These are phyloP conservation scores for Sclerurus mexicanus DNA, from an alignment of 2,113 vertebrate genomes.

Conservation along the genomic window DNA sequence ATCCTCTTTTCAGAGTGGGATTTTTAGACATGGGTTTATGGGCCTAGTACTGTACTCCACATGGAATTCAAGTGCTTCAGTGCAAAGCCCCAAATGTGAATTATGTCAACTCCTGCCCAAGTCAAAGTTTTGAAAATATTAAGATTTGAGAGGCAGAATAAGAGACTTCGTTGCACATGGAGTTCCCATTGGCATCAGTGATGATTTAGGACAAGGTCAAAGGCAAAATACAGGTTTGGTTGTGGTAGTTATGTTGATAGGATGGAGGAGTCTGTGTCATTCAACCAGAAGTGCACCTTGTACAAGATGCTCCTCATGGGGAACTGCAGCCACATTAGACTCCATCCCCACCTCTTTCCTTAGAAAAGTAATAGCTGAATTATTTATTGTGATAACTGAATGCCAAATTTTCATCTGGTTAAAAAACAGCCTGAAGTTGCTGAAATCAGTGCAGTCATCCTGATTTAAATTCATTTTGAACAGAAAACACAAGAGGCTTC, in stretches of 20 bases:
- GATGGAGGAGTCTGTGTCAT: not conserved
- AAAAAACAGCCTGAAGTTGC: constrained; percentile 1
- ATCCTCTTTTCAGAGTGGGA: constrained; percentile 41
- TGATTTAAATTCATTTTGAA: constrained; percentile 62
- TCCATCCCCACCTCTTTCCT: not conserved
- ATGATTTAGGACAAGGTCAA: constrained; percentile 23
- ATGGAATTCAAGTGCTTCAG: constrained; percentile 19
- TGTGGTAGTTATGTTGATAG: not conserved
- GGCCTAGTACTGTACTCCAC: not conserved
- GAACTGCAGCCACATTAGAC: not conserved
- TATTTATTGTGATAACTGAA: not conserved
- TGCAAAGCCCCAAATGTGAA: not conserved
- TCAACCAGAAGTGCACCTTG: not conserved
- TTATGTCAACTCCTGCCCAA: not conserved
- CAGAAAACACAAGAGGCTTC: constrained; percentile 56
- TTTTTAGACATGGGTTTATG: constrained; percentile 40
- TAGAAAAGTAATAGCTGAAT: constrained; percentile 6
- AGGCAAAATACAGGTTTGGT: not conserved
- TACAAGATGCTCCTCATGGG: not conserved
- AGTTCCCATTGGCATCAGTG: not conserved
- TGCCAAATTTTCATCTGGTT: not conserved
- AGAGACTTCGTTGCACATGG: not conserved
- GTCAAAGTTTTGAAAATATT: not conserved
- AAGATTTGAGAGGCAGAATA: not conserved
- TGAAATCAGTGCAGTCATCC: constrained; percentile 55